Percentiles rank a stretch among this genome's conserved stretches.
Conservation (phyloP, 2,113 vertebrate species). For the Todiramphus chloris region DNA sequence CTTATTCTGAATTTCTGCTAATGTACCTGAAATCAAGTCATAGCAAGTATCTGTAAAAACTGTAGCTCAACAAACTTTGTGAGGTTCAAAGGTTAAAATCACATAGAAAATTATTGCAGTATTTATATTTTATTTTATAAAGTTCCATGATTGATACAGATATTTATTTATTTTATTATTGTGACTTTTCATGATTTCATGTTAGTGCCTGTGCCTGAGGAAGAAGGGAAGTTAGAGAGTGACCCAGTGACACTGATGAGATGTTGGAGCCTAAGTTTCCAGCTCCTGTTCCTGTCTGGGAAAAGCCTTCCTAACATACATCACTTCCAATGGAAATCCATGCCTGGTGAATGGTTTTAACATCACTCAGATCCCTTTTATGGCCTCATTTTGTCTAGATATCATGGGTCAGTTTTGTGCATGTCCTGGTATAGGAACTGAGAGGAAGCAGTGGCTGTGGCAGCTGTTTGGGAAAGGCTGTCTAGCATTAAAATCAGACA, state of each 20-base stretch:
- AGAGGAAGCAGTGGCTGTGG: slow-evolving; percentile 3
- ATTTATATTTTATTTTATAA: background rate
- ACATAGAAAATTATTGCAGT: background rate
- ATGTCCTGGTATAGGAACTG: background rate
- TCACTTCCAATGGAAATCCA: background rate
- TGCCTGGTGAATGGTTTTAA: background rate
- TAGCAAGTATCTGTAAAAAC: background rate
- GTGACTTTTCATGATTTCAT: background rate
- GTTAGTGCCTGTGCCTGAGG: background rate
- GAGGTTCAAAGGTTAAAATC: background rate
- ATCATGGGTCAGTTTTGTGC: background rate
- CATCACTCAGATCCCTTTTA: background rate
- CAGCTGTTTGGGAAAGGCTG: background rate
- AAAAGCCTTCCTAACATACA: background rate
- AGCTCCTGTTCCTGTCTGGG: background rate
- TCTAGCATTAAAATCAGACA: background rate
- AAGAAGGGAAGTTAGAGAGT: background rate
- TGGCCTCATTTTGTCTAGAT: background rate
- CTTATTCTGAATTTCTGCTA: background rate
- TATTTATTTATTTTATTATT: background rate
- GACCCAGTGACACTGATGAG: background rate
- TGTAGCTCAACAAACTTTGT: background rate
- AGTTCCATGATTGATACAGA: background rate
- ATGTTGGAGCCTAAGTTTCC: background rate
- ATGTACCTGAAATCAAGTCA: background rate